phyloP scores from a whole-genome alignment of 2,888 invertebrate species.

The Gordius sp. region DNA sequence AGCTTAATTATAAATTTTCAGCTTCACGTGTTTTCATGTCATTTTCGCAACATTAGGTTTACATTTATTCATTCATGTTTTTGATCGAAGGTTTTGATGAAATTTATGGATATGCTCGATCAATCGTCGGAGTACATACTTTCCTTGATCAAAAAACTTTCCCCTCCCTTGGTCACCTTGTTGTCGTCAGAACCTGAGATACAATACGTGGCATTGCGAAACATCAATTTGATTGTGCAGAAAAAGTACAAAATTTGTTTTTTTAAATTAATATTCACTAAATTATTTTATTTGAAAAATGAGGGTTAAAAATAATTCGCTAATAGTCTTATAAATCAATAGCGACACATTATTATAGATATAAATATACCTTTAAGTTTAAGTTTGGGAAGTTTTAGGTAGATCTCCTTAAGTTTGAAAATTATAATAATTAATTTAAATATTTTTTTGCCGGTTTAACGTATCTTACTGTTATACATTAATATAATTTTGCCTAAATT shows the following conservation, averaged over 20 bases:
- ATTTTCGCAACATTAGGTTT: no score
- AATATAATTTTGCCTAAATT: no score
- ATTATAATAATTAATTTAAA: no score
- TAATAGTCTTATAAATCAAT: background rate
- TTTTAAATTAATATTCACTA: conserved; percentile 5
- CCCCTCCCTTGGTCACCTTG: conserved; percentile 89
- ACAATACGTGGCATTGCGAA: conserved; percentile 86
- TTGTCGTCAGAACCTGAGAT: conserved; percentile 94
- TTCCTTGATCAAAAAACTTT: conserved; percentile 74
- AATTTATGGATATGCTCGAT: conserved; percentile 83
- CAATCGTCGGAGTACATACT: conserved; percentile 72
- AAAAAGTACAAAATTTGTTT: conserved; percentile 36
- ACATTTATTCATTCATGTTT: background rate
- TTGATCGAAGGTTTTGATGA: conserved; percentile 46
- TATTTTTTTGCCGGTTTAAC: no score
- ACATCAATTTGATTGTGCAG: conserved; percentile 95
- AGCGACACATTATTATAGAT: no score
- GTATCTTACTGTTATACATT: no score
- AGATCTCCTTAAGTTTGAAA: no score
- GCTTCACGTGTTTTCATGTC: no score
- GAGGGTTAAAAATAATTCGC: background rate
- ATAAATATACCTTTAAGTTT: no score
- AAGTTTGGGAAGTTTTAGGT: no score
- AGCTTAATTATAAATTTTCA: no score
- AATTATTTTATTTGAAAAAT: background rate